Evolutionary conservation across 2,797 vertebrate genomes (phyloP), one percentile per base, ranked within the genome.

Genomic region (Lagocephalus sceleratus): DNA sequence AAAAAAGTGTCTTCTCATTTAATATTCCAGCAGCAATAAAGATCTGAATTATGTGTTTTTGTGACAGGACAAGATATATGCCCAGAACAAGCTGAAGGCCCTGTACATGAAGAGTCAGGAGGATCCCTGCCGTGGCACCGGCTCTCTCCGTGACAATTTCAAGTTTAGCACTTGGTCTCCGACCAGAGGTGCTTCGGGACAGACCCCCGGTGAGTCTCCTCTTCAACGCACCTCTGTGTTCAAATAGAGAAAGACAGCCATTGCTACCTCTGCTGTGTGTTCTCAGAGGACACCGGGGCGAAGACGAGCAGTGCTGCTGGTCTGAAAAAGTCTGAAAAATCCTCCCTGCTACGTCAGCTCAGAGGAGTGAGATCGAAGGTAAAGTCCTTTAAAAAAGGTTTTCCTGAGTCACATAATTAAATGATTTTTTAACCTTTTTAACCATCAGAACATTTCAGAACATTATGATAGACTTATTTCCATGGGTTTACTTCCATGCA

Each of bases 1-100:
- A 26, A 2, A 8, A 47, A 23, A 14, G 2, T 39, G 12, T 40
- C 39, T 12, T 35, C 32, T 35, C 16, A 40, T 17, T 17, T 40
- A 6, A n/a, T 40, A 40, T 40, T 17, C n/a, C 15, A 17, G 7
- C 32, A 12, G 11, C 6, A 15, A 39, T 39, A n/a, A 39, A 15
- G 38, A 7, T n/a, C 38, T 16, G 19, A 20, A 40, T 2, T 41
- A 14, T 52, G 42, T 39, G 17, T 56, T 9, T 58, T 11, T 66
- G 12, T 74, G 86, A 91, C 90, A 96, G 83, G 87, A 86, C 72
- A 96, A 94, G 83, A 90, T 94, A 55, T 93, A 94, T 0, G 89
- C 90, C 62, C 93, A 92, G 38, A 93, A 93, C 71, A 94, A 94
- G 65, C 92, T 94, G 53, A 93, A 95, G 74, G 87, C 92, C 45